A percentile compares a stretch with the other conserved stretches of the same genome.
These are phyloP conservation scores for Globodera ellingtonae DNA, from an alignment of 1,140 invertebrate species.

Conservation along the genomic window DNA sequence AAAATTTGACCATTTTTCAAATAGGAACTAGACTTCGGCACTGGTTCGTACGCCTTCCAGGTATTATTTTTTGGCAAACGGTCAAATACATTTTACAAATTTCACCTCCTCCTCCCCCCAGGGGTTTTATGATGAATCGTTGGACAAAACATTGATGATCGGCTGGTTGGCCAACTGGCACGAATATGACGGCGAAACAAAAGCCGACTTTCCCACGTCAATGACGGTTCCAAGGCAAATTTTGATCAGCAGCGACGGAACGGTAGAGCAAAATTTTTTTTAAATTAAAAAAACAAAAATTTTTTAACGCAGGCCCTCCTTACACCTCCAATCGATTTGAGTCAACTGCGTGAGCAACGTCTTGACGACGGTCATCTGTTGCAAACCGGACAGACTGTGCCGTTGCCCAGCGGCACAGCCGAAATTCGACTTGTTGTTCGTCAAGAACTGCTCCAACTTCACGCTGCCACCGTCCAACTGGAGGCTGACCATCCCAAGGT, in stretches of 20 bases:
- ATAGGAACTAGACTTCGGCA: conserved; percentile 33
- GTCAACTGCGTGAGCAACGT: neutral
- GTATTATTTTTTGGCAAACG: neutral
- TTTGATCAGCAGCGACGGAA: conserved; percentile 13
- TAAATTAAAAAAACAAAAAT: neutral
- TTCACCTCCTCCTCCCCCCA: neutral
- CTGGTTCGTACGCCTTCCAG: conserved; percentile 32
- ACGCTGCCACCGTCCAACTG: neutral
- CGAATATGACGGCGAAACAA: conserved; percentile 19
- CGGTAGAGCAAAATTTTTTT: neutral
- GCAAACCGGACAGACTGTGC: conserved; percentile 12
- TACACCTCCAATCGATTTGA: conserved; percentile 23
- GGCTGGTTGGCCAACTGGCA: conserved; percentile 31
- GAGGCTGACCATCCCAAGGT: conserved; percentile 1
- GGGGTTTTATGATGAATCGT: conserved; percentile 15
- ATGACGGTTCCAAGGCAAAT: conserved; percentile 30
- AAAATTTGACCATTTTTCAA: neutral
- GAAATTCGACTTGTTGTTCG: conserved; percentile 23
- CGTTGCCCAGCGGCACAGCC: conserved; percentile 29
- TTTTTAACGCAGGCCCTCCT: conserved; percentile 6
- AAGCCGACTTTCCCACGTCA: conserved; percentile 23
- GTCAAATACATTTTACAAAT: too few relatives aligned
- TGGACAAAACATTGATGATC: conserved; percentile 19
- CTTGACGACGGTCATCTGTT: conserved; percentile 11
- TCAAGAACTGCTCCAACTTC: neutral